phyloP scores from a whole-genome alignment of 2,888 invertebrate genomes.

The Fragum fragum region DNA sequence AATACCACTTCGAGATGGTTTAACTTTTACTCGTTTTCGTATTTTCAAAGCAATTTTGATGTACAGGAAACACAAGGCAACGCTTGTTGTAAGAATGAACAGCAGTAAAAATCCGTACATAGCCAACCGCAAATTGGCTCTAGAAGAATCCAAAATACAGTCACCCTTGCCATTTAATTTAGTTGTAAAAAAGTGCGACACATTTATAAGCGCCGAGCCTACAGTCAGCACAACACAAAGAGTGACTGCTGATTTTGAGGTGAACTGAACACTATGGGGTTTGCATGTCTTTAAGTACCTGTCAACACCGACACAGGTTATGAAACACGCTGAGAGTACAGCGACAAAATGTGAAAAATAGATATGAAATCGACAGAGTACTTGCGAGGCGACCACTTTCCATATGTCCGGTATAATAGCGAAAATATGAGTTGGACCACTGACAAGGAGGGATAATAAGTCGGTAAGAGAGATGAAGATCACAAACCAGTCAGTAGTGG shows the following conservation, averaged over 20 bases:
- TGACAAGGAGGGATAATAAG: neutral
- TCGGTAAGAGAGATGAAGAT: neutral
- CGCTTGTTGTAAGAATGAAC: neutral
- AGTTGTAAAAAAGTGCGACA: slow-evolving; percentile 12
- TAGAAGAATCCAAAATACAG: neutral
- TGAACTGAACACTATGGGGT: neutral
- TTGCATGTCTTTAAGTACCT: neutral
- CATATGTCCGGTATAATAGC: neutral
- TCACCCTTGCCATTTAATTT: neutral
- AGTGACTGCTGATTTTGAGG: neutral
- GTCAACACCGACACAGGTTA: neutral
- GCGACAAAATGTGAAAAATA: neutral
- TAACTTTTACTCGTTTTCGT: neutral
- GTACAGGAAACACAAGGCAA: neutral
- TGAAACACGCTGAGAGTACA: neutral
- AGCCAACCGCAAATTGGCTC: neutral
- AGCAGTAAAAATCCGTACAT: neutral
- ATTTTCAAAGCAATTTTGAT: neutral
- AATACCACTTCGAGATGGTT: neutral
- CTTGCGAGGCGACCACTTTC: too few relatives aligned
- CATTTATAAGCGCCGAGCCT: neutral
- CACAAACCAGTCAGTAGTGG: slow-evolving; percentile 9
- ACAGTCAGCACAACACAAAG: neutral
- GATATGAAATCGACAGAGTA: neutral
- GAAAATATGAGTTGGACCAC: neutral